Evolutionary conservation across 2,797 vertebrate species (phyloP).

Genomic region (Cyprinodon diabolis): DNA sequence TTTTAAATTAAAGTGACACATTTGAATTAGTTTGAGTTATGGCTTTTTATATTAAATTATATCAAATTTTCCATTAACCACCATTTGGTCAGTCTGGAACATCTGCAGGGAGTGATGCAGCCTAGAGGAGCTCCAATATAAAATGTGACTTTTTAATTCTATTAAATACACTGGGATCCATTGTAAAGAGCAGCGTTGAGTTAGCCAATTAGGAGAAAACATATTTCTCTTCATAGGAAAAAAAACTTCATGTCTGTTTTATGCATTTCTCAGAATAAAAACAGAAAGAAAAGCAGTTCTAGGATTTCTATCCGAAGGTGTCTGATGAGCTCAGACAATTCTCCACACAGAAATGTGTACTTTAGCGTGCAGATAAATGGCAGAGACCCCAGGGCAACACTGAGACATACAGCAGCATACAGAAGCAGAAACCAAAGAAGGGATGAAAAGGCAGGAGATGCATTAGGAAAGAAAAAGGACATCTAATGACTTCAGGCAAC

Average conservation of each 20-base stretch:
- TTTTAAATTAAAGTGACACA: neutral
- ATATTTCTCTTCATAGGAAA: neutral
- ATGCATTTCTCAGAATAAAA: neutral
- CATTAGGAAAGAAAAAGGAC: constrained; percentile 12
- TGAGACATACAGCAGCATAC: constrained; percentile 46
- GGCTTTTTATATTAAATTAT: neutral
- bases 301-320: constrained; percentile 42
- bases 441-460: constrained; percentile 9
- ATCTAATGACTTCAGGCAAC: constrained; percentile 16
- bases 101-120: neutral
- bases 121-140: neutral
- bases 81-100: neutral
- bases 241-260: neutral
- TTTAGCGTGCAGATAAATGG: constrained; percentile 55
- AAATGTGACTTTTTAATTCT: neutral
- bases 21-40: neutral
- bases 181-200: neutral
- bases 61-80: neutral
- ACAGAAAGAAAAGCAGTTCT: neutral
- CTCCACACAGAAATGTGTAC: constrained; percentile 52
- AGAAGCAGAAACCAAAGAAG: constrained; percentile 15
- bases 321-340: constrained; percentile 34
- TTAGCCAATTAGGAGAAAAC: neutral
- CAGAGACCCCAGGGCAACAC: constrained; percentile 32
- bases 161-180: neutral